phyloP scores from a whole-genome alignment of 2,797 vertebrate genomes.

The Tapirus indicus region DNA sequence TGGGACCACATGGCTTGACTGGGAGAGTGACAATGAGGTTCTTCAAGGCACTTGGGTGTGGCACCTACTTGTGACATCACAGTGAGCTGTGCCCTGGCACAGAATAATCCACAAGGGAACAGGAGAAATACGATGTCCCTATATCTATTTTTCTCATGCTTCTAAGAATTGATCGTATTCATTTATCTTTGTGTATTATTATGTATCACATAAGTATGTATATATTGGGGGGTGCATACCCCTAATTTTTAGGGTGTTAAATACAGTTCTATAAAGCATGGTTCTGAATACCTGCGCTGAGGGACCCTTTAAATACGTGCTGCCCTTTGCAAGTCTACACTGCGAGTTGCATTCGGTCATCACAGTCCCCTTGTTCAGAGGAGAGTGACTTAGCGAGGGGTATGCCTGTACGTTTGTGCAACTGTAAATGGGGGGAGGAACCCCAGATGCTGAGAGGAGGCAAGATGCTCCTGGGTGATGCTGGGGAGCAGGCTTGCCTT shows the following conservation, averaged over 20 bases:
- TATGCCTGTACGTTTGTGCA: neutral
- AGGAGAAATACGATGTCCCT: neutral
- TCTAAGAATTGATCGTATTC: neutral
- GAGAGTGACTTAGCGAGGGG: too few species aligned
- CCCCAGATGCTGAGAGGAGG: neutral
- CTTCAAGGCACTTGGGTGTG: neutral
- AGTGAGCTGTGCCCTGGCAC: neutral
- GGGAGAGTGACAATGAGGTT: neutral
- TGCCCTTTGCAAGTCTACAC: neutral
- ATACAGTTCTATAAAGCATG: neutral
- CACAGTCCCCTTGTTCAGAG: neutral
- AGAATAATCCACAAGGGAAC: neutral
- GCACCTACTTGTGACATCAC: neutral
- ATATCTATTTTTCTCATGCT: rapidly evolving
- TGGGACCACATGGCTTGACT: neutral
- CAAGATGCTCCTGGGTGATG: rapidly evolving
- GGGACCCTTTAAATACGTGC: neutral
- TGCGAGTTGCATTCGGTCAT: neutral
- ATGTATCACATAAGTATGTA: neutral
- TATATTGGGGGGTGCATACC: neutral
- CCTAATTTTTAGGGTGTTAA: neutral
- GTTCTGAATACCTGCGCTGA: neutral
- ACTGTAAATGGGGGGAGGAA: neutral
- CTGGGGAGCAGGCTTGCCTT: neutral
- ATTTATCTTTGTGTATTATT: neutral